Percentiles rank a stretch among this genome's conserved stretches.
phyloP scores from a whole-genome alignment of 1,140 invertebrate genomes.

The Parasteatoda tepidariorum region DNA sequence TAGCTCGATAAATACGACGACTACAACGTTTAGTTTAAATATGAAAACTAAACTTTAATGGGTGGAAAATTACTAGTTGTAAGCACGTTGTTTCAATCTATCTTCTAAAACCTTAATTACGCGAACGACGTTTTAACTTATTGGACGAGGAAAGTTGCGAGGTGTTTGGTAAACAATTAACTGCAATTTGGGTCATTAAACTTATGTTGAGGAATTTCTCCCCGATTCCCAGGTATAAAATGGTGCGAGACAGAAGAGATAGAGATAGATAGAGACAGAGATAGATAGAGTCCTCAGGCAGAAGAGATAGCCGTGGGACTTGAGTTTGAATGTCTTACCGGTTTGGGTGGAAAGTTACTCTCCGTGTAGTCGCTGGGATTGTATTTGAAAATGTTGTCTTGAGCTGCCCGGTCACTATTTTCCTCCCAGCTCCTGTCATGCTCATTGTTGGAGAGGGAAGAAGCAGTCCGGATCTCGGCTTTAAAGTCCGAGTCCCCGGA shows the following conservation, averaged over 20 bases:
- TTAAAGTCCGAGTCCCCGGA: slow-evolving; percentile 89
- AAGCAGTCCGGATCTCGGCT: slow-evolving; percentile 85
- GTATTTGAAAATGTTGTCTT: slow-evolving; percentile 77
- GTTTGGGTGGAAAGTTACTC: slow-evolving; percentile 80
- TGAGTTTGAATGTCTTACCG: slow-evolving; percentile 63
- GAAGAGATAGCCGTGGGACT: not conserved
- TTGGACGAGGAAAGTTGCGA: too few species aligned
- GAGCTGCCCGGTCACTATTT: slow-evolving; percentile 68
- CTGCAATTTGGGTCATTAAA: too few species aligned
- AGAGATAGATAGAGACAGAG: slow-evolving; percentile 1
- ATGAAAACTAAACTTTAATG: too few species aligned
- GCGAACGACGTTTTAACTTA: too few species aligned
- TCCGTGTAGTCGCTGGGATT: slow-evolving; percentile 84
- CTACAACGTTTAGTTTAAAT: too few species aligned
- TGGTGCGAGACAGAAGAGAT: not conserved
- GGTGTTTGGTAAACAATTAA: too few species aligned
- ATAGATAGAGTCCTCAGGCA: not conserved
- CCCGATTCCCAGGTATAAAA: not conserved
- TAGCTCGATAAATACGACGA: too few species aligned
- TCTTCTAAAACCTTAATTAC: too few species aligned
- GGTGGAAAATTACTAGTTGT: too few species aligned
- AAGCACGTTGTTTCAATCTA: too few species aligned
- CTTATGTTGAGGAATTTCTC: too few species aligned
- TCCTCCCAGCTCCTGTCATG: slow-evolving; percentile 72
- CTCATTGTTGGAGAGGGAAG: slow-evolving; percentile 79